These are phyloP conservation scores for Sarcophaga peregrina DNA, from an alignment of 1,140 invertebrate species.

Conservation along the genomic window DNA sequence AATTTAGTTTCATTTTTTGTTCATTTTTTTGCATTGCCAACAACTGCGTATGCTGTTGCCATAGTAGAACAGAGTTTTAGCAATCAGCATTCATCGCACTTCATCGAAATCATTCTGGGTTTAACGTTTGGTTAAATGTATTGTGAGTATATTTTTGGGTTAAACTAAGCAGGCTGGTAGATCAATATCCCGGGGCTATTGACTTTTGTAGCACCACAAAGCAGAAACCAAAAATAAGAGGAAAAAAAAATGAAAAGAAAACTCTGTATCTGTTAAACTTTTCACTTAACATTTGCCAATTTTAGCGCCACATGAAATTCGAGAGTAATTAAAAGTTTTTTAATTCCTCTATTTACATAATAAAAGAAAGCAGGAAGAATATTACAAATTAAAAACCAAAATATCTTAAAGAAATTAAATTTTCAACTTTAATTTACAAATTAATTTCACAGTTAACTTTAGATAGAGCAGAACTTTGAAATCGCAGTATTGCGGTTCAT, in stretches of 20 bases:
- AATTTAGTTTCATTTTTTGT: conserved; percentile 34
- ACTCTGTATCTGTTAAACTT: not conserved
- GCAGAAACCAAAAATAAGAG: not conserved
- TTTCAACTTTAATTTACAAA: too few species aligned
- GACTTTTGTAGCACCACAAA: conserved; percentile 34
- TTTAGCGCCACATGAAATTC: not conserved
- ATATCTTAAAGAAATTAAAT: too few species aligned
- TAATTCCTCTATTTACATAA: not conserved
- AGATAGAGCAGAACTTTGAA: too few species aligned
- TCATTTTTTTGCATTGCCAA: not conserved
- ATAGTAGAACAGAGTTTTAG: not conserved
- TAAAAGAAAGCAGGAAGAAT: too few species aligned
- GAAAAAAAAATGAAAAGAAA: not conserved
- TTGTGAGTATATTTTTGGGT: not conserved
- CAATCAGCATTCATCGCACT: not conserved
- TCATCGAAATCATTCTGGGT: not conserved
- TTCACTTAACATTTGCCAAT: not conserved
- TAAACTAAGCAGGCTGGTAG: conserved; percentile 1
- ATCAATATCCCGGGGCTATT: conserved; percentile 46
- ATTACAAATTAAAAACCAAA: too few species aligned
- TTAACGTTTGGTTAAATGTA: not conserved
- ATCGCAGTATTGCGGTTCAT: too few species aligned
- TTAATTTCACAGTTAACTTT: too few species aligned
- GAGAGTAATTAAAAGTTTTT: conserved; percentile 3
- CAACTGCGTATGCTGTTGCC: conserved; percentile 3